These are phyloP conservation scores for Tyrannus savana DNA, from an alignment of 2,113 vertebrate species.

Conservation along the genomic window DNA sequence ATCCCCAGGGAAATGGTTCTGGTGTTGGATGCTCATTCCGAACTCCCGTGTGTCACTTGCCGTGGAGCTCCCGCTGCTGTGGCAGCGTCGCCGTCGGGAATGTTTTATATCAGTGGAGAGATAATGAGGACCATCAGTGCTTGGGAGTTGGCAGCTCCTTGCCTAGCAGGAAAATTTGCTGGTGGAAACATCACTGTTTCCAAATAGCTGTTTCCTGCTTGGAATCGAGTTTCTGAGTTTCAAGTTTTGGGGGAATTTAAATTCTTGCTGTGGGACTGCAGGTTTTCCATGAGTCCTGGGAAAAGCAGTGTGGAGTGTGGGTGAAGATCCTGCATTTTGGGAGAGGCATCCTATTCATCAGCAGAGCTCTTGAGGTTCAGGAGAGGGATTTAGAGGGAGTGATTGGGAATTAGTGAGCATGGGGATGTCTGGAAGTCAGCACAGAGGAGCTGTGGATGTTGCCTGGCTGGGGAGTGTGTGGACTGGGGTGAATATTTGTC, in stretches of 20 bases:
- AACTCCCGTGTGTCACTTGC: not conserved
- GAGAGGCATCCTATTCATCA: not conserved
- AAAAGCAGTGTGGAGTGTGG: not conserved
- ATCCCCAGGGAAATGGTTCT: accelerated
- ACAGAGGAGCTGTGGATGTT: not conserved
- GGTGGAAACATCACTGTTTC: slow-evolving; percentile 38
- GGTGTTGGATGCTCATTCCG: not conserved
- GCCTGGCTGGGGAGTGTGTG: not conserved
- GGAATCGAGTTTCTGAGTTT: slow-evolving; percentile 16
- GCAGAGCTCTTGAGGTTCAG: not conserved
- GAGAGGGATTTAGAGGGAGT: not conserved
- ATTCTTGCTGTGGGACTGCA: slow-evolving; percentile 13
- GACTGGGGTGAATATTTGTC: accelerated
- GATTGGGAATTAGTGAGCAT: not conserved
- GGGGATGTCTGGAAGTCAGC: not conserved
- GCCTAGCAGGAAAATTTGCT: not conserved
- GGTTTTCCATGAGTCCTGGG: not conserved
- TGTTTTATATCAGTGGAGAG: not conserved
- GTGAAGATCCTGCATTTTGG: not conserved
- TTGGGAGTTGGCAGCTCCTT: not conserved
- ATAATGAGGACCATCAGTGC: not conserved
- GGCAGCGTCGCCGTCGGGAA: not conserved
- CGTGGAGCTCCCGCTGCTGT: not conserved
- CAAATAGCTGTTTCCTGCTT: slow-evolving; percentile 28
- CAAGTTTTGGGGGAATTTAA: not conserved